These are phyloP conservation scores for Brachionus manjavacas DNA, from an alignment of 1,140 invertebrate genomes.

Conservation along the genomic window DNA sequence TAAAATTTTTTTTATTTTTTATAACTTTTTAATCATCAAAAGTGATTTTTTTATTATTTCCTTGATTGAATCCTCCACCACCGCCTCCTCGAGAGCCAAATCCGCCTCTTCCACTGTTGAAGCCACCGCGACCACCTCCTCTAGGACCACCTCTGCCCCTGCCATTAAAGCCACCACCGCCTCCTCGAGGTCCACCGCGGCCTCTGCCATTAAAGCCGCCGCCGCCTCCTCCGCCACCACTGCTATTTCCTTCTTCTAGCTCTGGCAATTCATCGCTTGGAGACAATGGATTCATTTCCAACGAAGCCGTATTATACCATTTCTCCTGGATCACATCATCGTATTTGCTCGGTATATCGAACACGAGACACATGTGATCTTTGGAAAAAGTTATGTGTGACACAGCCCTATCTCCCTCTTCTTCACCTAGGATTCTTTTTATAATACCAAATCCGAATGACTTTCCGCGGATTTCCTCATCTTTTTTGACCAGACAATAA, in stretches of 20 bases:
- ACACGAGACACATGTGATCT: conserved; percentile 1
- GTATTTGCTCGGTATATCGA: conserved; percentile 33
- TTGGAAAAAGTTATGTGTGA: conserved; percentile 35
- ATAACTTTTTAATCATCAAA: conserved; percentile 28
- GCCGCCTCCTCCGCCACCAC: background rate
- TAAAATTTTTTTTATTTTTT: conserved; percentile 13
- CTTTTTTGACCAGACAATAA: conserved; percentile 8
- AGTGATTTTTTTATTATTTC: conserved; percentile 32
- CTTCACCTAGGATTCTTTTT: conserved; percentile 40
- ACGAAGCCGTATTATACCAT: conserved; percentile 29
- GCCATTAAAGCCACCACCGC: background rate
- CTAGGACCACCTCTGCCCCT: background rate
- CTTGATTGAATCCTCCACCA: background rate
- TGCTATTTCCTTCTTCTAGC: background rate
- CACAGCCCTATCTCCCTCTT: conserved; percentile 32
- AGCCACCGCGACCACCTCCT: background rate
- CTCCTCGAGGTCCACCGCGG: background rate
- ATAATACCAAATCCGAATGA: conserved; percentile 37
- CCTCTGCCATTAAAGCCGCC: background rate
- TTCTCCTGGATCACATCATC: conserved; percentile 33
- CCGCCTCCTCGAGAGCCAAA: background rate
- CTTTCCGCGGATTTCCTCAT: conserved; percentile 40
- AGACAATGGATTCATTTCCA: background rate
- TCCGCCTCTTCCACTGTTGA: background rate
- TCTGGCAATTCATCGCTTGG: background rate